Base-by-base conservation (phyloP, 2,797 vertebrate genomes). In the Ceyx erithaca region DNA sequence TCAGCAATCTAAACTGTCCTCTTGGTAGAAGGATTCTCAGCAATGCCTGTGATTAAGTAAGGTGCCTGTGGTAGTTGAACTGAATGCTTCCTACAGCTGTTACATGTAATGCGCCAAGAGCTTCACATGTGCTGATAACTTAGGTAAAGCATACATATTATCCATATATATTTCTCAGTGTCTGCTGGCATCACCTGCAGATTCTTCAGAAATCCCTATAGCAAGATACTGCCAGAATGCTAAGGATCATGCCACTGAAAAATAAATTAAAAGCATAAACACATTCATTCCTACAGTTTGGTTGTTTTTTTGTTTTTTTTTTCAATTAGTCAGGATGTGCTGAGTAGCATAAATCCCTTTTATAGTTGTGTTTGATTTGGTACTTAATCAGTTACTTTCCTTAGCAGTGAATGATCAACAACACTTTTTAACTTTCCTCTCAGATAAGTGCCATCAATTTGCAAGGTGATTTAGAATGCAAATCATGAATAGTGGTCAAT, bases 381-480 rank as follows among this genome's bases (percentile, higher is more conserved):
- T 95, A 87, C 93, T 96, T 95, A 96, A 95, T 94, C 70, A 30
- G n/a, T 67, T 89, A 68, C 51, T 85, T 92, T 85, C 62, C 85
- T 21, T 28, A 86, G 85, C 76, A 72, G 45, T 66, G 77, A 92
- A 64, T 88, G 62, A 90, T 95, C 93, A 92, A 93, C 92, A 90
- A 40, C 95, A 97, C 85, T 95, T 95, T 93, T 81, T 91, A 92
- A 89, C 84, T 94, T 95, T 93, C 86, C 43, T 93, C 89, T 85
- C 55, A 93, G 89, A 84, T 91, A 95, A 96, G 88, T 90, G 85
- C 88, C 73, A 80, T 96, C 94, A 96, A 95, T 96, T 97, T 96
- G 68, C 73, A 84, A 94, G 43, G 87, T 92, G 95, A 96, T 90
- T 92, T 93, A 85, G 80, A 95, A 96, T 96, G 90, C 94, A 97